A percentile compares a stretch with the other conserved stretches of the same genome.
Conservation (phyloP, 30 jellyfish, hydroid and myxozoan genomes). For the Aurelia coerulea region DNA sequence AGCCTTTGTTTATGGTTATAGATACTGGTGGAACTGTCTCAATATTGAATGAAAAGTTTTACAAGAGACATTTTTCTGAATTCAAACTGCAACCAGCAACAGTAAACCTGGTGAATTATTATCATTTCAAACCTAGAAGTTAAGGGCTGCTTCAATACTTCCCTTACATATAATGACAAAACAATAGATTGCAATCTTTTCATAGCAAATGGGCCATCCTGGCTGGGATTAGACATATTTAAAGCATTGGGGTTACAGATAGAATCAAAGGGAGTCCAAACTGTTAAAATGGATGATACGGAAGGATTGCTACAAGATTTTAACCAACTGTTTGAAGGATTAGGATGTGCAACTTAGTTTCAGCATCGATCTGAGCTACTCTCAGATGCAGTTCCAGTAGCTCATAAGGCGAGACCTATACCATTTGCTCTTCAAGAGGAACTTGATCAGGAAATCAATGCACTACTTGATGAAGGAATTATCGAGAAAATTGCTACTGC, state of each 20-base stretch:
- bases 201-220: no score
- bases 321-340: slow-evolving; percentile 20
- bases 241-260: no score
- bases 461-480: slow-evolving; percentile 32
- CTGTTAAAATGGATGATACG: neutral
- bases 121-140: neutral
- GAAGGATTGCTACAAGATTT: slow-evolving; percentile 29
- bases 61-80: slow-evolving; percentile 1
- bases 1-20: no score
- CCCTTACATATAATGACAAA: no score
- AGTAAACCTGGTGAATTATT: neutral
- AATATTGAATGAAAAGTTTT: neutral
- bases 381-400: slow-evolving; percentile 37
- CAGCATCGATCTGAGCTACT: slow-evolving; percentile 36
- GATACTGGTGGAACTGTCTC: neutral
- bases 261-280: no score
- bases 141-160: no score
- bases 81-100: neutral
- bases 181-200: no score
- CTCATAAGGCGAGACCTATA: slow-evolving; percentile 30
- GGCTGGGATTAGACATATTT: no score
- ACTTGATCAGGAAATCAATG: neutral
- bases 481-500: neutral
- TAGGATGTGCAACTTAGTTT: slow-evolving; percentile 36
- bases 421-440: slow-evolving; percentile 40